Percentiles rank a stretch among this genome's conserved stretches.
Conservation (phyloP, 1,140 invertebrate species). For the Drusus annulatus region DNA sequence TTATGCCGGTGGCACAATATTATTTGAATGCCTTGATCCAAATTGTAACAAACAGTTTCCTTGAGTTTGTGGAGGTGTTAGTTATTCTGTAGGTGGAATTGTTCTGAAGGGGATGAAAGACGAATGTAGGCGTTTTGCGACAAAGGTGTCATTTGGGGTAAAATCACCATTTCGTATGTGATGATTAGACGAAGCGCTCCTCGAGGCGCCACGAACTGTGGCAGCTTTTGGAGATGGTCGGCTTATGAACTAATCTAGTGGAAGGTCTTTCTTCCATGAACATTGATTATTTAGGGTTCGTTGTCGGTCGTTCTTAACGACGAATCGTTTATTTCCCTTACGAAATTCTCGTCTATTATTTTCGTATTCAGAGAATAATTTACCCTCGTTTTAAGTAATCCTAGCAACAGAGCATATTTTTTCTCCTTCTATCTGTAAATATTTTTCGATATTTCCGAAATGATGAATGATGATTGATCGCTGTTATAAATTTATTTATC, state of each 20-base stretch:
- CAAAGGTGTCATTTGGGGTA: too few species aligned
- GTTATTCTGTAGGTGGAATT: too few species aligned
- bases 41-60: too few species aligned
- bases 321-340: conserved; percentile 14
- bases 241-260: conserved; percentile 19
- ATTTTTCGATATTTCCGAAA: not conserved
- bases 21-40: not conserved
- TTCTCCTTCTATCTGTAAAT: not conserved
- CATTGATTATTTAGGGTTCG: conserved; percentile 13
- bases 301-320: conserved; percentile 8
- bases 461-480: too few species aligned
- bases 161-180: too few species aligned
- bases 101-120: too few species aligned
- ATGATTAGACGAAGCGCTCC: too few species aligned
- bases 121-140: too few species aligned
- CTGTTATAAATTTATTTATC: too few species aligned
- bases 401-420: not conserved
- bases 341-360: not conserved
- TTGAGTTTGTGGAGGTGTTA: too few species aligned
- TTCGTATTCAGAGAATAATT: not conserved
- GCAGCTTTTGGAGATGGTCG: not conserved
- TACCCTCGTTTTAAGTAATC: not conserved
- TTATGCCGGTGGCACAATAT: not conserved
- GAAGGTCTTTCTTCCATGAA: conserved; percentile 5
- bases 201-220: too few species aligned